These are phyloP conservation scores for Abrostola tripartita DNA, from an alignment of 2,888 invertebrate genomes.

Conservation along the genomic window DNA sequence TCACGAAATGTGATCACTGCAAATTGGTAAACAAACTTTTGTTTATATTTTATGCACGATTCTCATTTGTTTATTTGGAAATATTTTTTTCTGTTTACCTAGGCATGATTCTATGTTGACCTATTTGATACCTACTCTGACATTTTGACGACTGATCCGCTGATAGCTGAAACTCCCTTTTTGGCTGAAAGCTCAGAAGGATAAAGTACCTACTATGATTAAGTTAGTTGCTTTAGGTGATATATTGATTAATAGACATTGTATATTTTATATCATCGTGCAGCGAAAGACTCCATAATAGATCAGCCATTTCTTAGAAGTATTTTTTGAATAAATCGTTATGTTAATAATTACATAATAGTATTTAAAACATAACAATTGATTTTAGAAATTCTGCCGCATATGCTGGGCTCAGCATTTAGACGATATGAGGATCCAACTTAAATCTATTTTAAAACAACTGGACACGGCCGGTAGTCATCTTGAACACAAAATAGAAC, in stretches of 20 bases:
- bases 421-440: slow-evolving; percentile 88
- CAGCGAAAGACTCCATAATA: too few species aligned
- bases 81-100: too few species aligned
- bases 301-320: too few species aligned
- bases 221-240: background rate
- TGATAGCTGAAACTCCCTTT: too few species aligned
- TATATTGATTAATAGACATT: too few species aligned
- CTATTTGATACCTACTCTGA: too few species aligned
- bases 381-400: slow-evolving; percentile 88
- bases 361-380: background rate
- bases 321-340: too few species aligned
- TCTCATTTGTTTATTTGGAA: background rate
- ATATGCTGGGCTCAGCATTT: slow-evolving; percentile 89
- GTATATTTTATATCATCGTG: too few species aligned
- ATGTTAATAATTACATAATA: background rate
- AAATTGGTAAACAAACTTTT: slow-evolving; percentile 81
- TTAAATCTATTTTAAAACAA: slow-evolving; percentile 87
- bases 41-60: background rate
- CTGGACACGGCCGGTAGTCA: slow-evolving; percentile 85
- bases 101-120: too few species aligned
- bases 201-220: background rate
- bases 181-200: too few species aligned
- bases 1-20: slow-evolving; percentile 88
- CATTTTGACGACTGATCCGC: too few species aligned
- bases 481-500: slow-evolving; percentile 87